Base-by-base conservation (phyloP, 1,140 invertebrate genomes). In the Venturia canescens region DNA sequence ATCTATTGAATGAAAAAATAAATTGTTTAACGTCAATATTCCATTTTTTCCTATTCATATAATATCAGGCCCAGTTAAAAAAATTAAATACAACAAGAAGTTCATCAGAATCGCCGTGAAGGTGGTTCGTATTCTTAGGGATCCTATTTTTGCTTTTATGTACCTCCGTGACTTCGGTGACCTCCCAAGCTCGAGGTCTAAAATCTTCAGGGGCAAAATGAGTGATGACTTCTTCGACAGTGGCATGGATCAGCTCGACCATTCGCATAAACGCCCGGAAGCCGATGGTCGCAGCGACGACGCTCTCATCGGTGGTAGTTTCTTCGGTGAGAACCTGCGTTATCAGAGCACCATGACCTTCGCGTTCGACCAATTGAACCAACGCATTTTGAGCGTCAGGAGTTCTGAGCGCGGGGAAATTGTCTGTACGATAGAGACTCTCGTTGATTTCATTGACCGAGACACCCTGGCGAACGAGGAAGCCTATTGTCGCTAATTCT, bases 221-320 rank as follows among this genome's bases (percentile, higher is more conserved):
- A 15, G 95, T 94, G 80, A 97, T 96, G 27, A 97, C 94, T 91
- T 97, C 96, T 89, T 97, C 96, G 29, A 97, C 95, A 3, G 95
- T 95, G 18, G 95, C 94, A 88, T 96, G 94, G 84, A 96, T 94
- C 66, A 95, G 90, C 86, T 97, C 95, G 11, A 97, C 94, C 96
- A 97, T 97, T 86, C 94, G 95, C 91, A 97, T 95, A 85, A 97
- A 96, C 7, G 96, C 96, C 84, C 94, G 94, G 88, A 97, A 97
- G 11, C 96, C 96, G 76, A 96, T 95, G 77, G 95, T 96, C 0
- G 95, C 94, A 18, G 95, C 96, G 44, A 96, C 92, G 21, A 94
- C 91, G 71, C 94, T 95, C 89, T 97, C 96, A 84, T 96, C 95
- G 38, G 95, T 94, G 15, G 93, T 94, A 4, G 95, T 94, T 89